A percentile compares a stretch with the other conserved stretches of the same genome.
These are phyloP conservation scores for Brachyopa scutellaris DNA, from an alignment of 2,888 invertebrate species.

Conservation along the genomic window DNA sequence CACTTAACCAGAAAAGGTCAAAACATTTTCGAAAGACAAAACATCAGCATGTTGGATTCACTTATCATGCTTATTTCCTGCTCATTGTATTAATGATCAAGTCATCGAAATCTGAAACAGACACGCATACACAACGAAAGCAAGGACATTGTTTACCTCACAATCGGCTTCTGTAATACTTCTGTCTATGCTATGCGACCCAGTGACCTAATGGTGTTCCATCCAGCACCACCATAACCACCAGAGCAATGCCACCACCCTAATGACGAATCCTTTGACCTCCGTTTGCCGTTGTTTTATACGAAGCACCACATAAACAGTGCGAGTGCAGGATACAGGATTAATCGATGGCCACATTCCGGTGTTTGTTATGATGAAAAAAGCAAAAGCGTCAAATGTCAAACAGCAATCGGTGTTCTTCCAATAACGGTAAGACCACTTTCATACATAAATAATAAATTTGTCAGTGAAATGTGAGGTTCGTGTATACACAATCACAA, in stretches of 20 bases:
- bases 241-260: constrained; percentile 3
- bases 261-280: constrained; percentile 56
- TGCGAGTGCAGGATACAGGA: not conserved
- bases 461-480: constrained; percentile 18
- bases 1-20: no score
- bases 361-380: constrained; percentile 21
- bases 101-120: constrained; percentile 29
- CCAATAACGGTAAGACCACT: constrained; percentile 19
- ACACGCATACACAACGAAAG: constrained; percentile 11
- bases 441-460: constrained; percentile 38
- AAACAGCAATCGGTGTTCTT: constrained; percentile 38
- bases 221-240: constrained; percentile 11
- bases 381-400: constrained; percentile 17
- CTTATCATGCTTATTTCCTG: not conserved
- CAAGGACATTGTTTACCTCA: constrained; percentile 43
- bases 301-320: constrained; percentile 22
- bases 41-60: not conserved
- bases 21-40: no score
- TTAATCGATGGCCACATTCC: constrained; percentile 19
- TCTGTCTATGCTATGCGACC: constrained; percentile 55
- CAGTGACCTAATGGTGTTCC: constrained; percentile 52
- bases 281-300: constrained; percentile 37
- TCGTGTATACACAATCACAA: not conserved
- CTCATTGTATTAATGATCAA: not conserved
- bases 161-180: not conserved